phyloP scores from a whole-genome alignment of 2,113 vertebrate genomes.

The Sarotherodon lohbergeri region DNA sequence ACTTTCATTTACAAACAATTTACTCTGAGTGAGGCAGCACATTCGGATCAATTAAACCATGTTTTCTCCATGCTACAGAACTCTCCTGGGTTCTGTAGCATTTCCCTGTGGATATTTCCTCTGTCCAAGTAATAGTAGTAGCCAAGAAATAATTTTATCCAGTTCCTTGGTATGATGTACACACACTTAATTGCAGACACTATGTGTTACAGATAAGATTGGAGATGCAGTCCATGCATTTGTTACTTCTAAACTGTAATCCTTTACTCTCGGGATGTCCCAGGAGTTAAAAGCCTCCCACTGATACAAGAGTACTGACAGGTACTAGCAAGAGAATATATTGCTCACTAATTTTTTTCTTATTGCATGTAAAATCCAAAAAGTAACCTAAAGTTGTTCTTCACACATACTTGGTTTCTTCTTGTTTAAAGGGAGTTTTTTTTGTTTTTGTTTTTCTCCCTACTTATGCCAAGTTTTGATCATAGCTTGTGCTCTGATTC shows the following conservation, averaged over 20 bases:
- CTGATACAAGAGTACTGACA: not conserved
- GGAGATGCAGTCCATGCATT: no score
- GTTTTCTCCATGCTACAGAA: not conserved
- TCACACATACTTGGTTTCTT: not conserved
- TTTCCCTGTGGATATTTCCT: not conserved
- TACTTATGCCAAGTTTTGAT: not conserved
- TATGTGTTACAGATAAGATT: not conserved
- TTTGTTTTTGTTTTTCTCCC: not conserved
- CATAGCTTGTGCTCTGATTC: not conserved
- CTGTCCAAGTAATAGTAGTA: not conserved
- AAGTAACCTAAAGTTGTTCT: not conserved
- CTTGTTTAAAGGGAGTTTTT: not conserved
- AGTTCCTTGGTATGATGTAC: not conserved
- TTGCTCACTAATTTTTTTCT: not conserved
- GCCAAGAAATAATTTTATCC: not conserved
- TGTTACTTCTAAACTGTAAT: no score
- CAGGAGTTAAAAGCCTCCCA: not conserved
- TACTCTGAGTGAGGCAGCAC: not conserved
- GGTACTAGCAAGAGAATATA: not conserved
- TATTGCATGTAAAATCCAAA: not conserved
- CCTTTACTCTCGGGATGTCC: not conserved
- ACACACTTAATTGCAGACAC: not conserved
- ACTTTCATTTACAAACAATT: fast-evolving
- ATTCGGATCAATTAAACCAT: not conserved
- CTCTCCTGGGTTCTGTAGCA: not conserved